Base-by-base conservation (phyloP, 1,140 invertebrate genomes). In the Aphidius ervi region DNA sequence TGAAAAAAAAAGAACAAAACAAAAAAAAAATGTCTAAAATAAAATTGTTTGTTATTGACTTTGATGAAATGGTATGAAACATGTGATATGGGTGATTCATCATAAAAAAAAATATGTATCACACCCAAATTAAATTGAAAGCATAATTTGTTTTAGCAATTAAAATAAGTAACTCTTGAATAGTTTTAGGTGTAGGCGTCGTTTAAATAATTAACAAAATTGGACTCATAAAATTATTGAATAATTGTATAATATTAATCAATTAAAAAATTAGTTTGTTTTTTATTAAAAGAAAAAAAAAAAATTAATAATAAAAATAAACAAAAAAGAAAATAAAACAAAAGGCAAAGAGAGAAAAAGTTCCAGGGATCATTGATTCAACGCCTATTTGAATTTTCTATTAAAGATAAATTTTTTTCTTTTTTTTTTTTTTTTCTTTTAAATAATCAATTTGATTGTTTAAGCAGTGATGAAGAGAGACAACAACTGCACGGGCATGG, bases 401-500 rank as follows among this genome's bases (percentile, higher is more conserved):
- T 42, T 55, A 39, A 10, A 20, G 16, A 46, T 58, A n/a, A 6
- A 48, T 46, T 16, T 46, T 54, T 53, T 60, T 60, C 54, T 45
- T 5, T 53, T 43, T 7, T 43, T 40, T 59, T 59, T 59, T 59
- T 49, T 60, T 55, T 9, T 55, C 47, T 41, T 10, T 63, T 61
- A 65, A 67, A 70, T 73, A 72, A 73, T 74, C 64, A 69, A 69
- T 67, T 65, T 68, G 70, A 71, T 73, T 79, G 77, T 80, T 79
- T 68, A 78, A 77, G 76, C 76, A 79, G 78, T 76, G 77, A 80
- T 70, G 77, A 71, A 65, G 78, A 79, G 54, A 76, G 75, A 58
- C 73, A 71, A 60, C 78, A 78, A 65, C 75, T 71, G 70, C 65
- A 70, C 64, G 70, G 76, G 64, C 75, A 76, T 46, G 71, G 70